phyloP scores from a whole-genome alignment of 1,140 invertebrate species.

The Hylyphantes graminicola region DNA sequence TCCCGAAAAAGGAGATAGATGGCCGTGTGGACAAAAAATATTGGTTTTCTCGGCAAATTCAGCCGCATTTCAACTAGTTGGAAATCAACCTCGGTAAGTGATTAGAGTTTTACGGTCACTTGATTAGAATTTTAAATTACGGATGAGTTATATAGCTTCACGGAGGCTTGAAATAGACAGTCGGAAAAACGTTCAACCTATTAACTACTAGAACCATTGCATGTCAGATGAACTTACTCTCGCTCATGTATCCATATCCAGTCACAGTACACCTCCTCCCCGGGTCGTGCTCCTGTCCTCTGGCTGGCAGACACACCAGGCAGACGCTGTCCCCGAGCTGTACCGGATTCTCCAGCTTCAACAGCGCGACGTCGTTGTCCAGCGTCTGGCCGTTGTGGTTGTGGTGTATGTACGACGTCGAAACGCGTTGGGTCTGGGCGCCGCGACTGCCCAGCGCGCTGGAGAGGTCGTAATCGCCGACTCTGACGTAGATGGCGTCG shows the following conservation, averaged over 20 bases:
- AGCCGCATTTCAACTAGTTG: too few species aligned
- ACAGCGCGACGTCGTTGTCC: slow-evolving; percentile 93
- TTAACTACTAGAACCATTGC: too few species aligned
- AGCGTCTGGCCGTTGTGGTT: slow-evolving; percentile 96
- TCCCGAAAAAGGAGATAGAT: too few species aligned
- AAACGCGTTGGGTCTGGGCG: slow-evolving; percentile 87
- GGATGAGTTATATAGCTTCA: too few species aligned
- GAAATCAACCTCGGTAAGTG: too few species aligned
- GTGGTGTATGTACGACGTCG: slow-evolving; percentile 94
- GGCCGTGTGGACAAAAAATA: too few species aligned
- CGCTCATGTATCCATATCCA: slow-evolving; percentile 93
- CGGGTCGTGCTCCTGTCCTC: slow-evolving; percentile 85
- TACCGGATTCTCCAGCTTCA: slow-evolving; percentile 90
- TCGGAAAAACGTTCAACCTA: too few species aligned
- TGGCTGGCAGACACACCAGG: slow-evolving; percentile 86
- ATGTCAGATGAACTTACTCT: slow-evolving; percentile 73
- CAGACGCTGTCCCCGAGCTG: slow-evolving; percentile 87
- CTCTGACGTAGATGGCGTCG: slow-evolving; percentile 89
- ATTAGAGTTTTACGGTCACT: too few species aligned
- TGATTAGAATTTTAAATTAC: too few species aligned
- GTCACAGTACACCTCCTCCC: slow-evolving; percentile 92
- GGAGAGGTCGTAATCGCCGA: slow-evolving; percentile 92
- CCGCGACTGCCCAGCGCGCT: slow-evolving; percentile 82
- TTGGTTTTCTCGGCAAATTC: too few species aligned
- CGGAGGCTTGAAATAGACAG: too few species aligned